Percentiles rank a stretch among this genome's conserved stretches.
Evolutionary conservation across 2,888 invertebrate species (phyloP).

Genomic region (Melangyna quadrimaculata): DNA sequence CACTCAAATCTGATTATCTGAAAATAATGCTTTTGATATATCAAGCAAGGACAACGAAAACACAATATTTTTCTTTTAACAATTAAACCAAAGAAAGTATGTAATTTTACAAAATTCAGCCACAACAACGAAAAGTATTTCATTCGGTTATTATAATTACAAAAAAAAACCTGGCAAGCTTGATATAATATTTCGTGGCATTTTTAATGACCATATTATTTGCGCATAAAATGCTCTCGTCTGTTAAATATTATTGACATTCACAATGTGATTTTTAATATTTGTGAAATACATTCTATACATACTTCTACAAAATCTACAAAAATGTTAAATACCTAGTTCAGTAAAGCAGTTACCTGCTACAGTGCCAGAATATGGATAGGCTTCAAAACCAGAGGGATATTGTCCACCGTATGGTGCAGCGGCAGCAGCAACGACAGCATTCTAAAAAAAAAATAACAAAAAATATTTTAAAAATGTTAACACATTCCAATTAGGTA

Average conservation of each 20-base stretch:
- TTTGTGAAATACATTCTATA: neutral
- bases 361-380: slow-evolving; percentile 63
- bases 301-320: slow-evolving; percentile 15
- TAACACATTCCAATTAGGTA: neutral
- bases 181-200: neutral
- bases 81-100: neutral
- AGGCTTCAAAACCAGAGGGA: slow-evolving; percentile 63
- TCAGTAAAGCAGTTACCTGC: slow-evolving; percentile 67
- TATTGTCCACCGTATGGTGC: slow-evolving; percentile 62
- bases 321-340: slow-evolving; percentile 35
- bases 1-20: neutral
- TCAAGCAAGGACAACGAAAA: neutral
- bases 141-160: neutral
- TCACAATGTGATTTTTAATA: neutral
- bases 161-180: neutral
- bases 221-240: neutral
- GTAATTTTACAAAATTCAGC: neutral
- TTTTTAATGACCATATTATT: neutral
- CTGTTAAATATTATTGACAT: neutral
- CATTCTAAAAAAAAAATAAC: slow-evolving; percentile 40
- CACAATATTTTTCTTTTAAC: neutral
- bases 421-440: slow-evolving; percentile 64
- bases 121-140: slow-evolving; percentile 2
- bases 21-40: neutral
- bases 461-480: neutral